Evolutionary conservation across 53 echinoderm and acorn worm genomes (phyloP), one percentile per base, ranked within the genome.

Genomic region (Echinarachnius parma): DNA sequence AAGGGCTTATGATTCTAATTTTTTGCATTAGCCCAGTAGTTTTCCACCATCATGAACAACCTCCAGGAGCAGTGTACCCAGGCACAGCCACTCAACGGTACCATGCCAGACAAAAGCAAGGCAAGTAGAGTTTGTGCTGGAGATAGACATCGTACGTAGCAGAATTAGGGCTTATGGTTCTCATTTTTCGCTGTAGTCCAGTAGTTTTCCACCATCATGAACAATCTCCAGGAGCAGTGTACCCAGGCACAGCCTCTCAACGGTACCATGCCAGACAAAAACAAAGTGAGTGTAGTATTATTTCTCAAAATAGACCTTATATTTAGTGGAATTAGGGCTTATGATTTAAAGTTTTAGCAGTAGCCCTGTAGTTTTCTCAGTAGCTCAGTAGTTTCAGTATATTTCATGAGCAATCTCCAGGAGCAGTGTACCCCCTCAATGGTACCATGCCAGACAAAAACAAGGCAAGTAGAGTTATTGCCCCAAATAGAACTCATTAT

Each of bases 151-250:
- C 5, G 19, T 19, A n/a, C 22, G 5, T 50, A 50, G 20, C 15
- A 14, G 19, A n/a, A n/a, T n/a, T n/a, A n/a, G n/a, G n/a, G n/a
- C n/a, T n/a, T n/a, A n/a, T n/a, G n/a, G n/a, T n/a, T n/a, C n/a
- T n/a, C n/a, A n/a, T n/a, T n/a, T n/a, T n/a, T n/a, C n/a, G n/a
- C n/a, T n/a, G n/a, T n/a, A n/a, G n/a, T n/a, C n/a, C 56, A 54
- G 39, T 56, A 56, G 25, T 56, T 55, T 10, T 37, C 57, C 8
- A 18, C 39, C 74, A 25, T 72, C 74, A 56, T 57, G 57, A 0
- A 15, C 3, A 72, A 56, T 15, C 74, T 72, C 1, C 57, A 72
- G 8, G 74, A 72, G 5, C 18, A 39, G 28, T 72, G 74, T 19
- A 5, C 1, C 13, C 10, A 7, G 35, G 57, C 56, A 36, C 44